Conservation (phyloP, 2,113 vertebrate genomes). For the Uria aalge region DNA sequence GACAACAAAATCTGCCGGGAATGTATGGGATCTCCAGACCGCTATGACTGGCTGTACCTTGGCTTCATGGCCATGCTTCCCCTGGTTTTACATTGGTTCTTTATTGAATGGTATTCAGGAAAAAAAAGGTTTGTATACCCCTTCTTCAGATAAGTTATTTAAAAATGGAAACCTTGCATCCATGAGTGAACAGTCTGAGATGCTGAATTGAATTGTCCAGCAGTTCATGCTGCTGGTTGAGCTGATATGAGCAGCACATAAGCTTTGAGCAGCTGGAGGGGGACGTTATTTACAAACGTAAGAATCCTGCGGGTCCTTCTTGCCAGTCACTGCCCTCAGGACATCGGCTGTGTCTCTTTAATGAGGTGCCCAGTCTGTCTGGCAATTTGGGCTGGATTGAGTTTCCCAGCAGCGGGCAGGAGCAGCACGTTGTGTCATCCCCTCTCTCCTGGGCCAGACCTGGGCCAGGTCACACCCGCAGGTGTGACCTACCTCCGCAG, state of each 20-base stretch:
- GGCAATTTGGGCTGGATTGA: not conserved
- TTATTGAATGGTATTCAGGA: slow-evolving; percentile 97
- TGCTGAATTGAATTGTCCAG: not conserved
- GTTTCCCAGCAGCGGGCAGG: not conserved
- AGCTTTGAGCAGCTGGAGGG: not conserved
- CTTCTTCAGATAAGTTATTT: not conserved
- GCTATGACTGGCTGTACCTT: slow-evolving; percentile 97
- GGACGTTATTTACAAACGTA: not conserved
- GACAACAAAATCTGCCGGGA: slow-evolving; percentile 85
- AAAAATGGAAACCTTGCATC: not conserved
- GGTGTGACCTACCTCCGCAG: not conserved
- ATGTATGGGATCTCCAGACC: slow-evolving; percentile 84
- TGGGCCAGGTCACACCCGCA: not conserved
- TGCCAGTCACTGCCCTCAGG: not conserved
- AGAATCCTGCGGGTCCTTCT: not conserved
- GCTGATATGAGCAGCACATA: accelerated
- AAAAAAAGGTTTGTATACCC: slow-evolving; percentile 87
- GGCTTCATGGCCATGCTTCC: slow-evolving; percentile 99
- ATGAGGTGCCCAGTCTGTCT: not conserved
- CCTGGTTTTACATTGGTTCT: slow-evolving; percentile 96
- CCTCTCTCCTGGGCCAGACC: not conserved
- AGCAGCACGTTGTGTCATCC: accelerated
- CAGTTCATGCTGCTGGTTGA: not conserved
- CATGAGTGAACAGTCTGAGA: accelerated
- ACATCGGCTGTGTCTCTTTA: not conserved